phyloP scores from a whole-genome alignment of 2,888 invertebrate genomes.

The Watsonalla cultraria region DNA sequence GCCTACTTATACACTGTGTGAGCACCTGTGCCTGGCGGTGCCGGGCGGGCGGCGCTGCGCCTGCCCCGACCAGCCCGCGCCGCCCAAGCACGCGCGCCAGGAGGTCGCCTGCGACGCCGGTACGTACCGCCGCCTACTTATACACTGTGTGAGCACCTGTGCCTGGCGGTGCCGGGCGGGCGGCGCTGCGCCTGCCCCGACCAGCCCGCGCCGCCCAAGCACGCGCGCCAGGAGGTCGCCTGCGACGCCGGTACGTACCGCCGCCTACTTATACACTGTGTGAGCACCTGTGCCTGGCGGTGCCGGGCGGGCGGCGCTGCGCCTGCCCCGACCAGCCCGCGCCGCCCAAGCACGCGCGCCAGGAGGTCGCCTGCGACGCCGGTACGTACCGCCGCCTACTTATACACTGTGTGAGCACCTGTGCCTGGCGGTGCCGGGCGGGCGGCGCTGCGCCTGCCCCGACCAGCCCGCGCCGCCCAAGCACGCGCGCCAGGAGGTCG shows the following conservation, averaged over 20 bases:
- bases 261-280: too few species aligned
- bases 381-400: slow-evolving; percentile 50
- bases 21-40: too few species aligned
- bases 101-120: slow-evolving; percentile 90
- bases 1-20: too few species aligned
- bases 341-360: slow-evolving; percentile 75
- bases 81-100: slow-evolving; percentile 76
- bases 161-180: too few species aligned
- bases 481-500: slow-evolving; percentile 80
- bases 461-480: slow-evolving; percentile 80
- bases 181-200: slow-evolving; percentile 70
- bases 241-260: slow-evolving; percentile 87
- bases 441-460: slow-evolving; percentile 41
- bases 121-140: slow-evolving; percentile 31
- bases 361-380: slow-evolving; percentile 89
- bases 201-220: slow-evolving; percentile 72
- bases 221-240: slow-evolving; percentile 80
- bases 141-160: too few species aligned
- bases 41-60: too few species aligned
- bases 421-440: slow-evolving; percentile 65
- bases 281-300: too few species aligned
- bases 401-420: too few species aligned
- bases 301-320: too few species aligned
- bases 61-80: slow-evolving; percentile 79
- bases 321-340: slow-evolving; percentile 78